Conservation (phyloP, 2,113 vertebrate species). For the Melanerpes formicivorus region DNA sequence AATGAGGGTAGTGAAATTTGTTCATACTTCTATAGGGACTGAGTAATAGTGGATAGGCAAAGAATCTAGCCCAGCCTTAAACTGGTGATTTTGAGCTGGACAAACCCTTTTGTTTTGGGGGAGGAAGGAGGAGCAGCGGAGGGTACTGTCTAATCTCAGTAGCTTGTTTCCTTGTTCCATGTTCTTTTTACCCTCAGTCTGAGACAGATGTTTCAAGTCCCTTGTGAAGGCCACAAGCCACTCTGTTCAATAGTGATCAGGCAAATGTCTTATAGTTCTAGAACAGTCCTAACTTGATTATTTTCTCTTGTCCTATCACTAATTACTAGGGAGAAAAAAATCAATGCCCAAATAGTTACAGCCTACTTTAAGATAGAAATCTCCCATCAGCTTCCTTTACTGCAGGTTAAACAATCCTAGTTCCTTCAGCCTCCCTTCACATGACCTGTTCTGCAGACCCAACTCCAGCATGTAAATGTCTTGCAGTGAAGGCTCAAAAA, state of each 20-base stretch:
- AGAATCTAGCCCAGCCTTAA: not conserved
- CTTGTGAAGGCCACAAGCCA: not conserved
- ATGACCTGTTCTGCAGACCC: too few species aligned
- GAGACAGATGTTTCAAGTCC: not conserved
- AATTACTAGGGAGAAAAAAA: too few species aligned
- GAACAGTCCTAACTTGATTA: not conserved
- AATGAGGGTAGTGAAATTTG: not conserved
- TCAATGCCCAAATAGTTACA: too few species aligned
- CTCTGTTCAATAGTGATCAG: not conserved
- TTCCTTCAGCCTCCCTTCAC: too few species aligned
- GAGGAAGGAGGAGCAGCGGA: rapidly evolving
- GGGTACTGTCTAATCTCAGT: rapidly evolving
- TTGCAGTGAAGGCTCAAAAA: too few species aligned
- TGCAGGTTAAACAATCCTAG: too few species aligned
- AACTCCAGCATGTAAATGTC: too few species aligned
- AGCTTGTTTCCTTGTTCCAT: not conserved
- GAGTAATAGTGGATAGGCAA: not conserved
- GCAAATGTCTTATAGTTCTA: not conserved
- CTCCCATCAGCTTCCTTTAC: too few species aligned
- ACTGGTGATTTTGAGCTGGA: not conserved
- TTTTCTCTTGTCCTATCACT: not conserved
- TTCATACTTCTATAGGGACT: not conserved
- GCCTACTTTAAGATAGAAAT: too few species aligned
- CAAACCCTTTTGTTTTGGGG: not conserved
- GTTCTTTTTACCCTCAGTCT: not conserved